Percentiles rank a stretch among this genome's conserved stretches.
Evolutionary conservation across 2,113 vertebrate species (phyloP).

Genomic region (Burhinus bistriatus): DNA sequence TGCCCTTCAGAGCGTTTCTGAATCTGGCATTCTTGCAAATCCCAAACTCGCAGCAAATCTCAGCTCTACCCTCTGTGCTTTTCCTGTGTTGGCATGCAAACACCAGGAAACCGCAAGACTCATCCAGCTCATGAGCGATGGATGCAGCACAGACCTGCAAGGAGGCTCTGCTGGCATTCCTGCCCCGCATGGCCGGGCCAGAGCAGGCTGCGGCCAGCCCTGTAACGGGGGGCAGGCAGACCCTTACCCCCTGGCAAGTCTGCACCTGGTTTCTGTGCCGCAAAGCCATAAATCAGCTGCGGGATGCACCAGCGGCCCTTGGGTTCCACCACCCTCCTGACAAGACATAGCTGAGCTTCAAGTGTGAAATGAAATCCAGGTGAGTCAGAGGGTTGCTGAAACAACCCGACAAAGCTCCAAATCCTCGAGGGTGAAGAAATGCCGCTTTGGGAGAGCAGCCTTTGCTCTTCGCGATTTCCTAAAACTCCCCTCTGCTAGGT

Average conservation of each 20-base stretch:
- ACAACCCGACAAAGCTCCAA: rapidly evolving
- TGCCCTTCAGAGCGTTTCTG: neutral
- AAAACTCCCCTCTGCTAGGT: neutral
- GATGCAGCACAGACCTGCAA: neutral
- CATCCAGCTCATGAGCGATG: neutral
- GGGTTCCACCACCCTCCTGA: neutral
- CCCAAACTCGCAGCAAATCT: neutral
- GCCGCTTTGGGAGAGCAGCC: neutral
- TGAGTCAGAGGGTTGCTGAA: neutral
- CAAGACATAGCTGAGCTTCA: constrained; percentile 3
- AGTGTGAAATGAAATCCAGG: constrained; percentile 35
- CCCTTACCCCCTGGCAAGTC: neutral
- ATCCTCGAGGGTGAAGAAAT: neutral
- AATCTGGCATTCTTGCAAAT: neutral
- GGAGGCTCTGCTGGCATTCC: neutral
- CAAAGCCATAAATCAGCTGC: neutral
- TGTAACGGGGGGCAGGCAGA: neutral
- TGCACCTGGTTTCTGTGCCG: neutral
- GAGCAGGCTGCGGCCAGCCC: neutral
- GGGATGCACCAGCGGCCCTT: neutral
- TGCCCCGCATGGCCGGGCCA: rapidly evolving
- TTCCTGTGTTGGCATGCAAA: neutral
- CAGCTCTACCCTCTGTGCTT: neutral
- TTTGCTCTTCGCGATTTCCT: neutral
- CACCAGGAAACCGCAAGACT: neutral